Base-by-base conservation (phyloP, 2,113 vertebrate genomes). In the Oncorhynchus mykiss region DNA sequence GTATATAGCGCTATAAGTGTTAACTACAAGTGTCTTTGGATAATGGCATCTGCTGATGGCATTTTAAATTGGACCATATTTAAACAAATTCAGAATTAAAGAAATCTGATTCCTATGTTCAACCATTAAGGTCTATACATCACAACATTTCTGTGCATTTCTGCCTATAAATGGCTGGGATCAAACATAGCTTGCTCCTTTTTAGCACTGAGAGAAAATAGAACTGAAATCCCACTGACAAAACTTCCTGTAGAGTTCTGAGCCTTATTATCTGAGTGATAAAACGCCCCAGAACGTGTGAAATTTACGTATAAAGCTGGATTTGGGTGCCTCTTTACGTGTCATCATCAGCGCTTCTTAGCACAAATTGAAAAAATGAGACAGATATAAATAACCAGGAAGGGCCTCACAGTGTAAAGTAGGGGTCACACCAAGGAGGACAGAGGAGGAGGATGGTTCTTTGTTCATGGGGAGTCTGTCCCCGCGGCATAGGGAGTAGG, bases 351-450 rank as follows among this genome's bases (percentile, higher is more conserved):
- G 73, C 14, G 31, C 34, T n/a, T 48, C 62, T 59, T 18, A 60
- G 71, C 75, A 72, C 73, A 72, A 71, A 80, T 72, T 22, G 49
- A 49, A 48, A 59, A 78, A 71, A 78, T 60, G 8, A 67, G 66
- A 12, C 59, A 1, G 74, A 80, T 83, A 88, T 76, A 89, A 88
- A 90, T 78, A 89, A 80, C 77, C 4, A 18, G 27, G 29, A 29
- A n/a, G 31, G 67, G 29, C 7, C 24, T 67, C 25, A 45, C 9
- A 29, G 65, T 67, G 65, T 54, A 54, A 67, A 29, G 65, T 45
- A 12, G 9, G 31, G 14, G 25, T 27, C 29, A 18, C 29, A 18
- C 16, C 12, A 64, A 25, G 60, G 25, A 27, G 12, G 65, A 27
- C 24, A 27, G 65, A 29, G 65, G 2, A 29, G 1, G 67, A 18